phyloP scores from a whole-genome alignment of 2,888 invertebrate species.

The Anoncus sp. region DNA sequence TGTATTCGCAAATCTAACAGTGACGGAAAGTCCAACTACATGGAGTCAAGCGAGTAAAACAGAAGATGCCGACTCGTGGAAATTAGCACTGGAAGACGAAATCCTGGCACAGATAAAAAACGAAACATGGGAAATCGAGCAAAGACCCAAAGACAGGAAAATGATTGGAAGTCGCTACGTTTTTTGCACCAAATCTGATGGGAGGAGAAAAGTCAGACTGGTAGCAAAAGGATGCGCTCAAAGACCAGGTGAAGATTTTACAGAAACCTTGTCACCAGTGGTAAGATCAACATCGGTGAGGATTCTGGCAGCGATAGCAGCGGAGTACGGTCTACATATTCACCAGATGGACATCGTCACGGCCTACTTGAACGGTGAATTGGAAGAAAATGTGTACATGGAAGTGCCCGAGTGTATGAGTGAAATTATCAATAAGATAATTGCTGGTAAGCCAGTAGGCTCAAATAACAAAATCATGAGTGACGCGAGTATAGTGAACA shows the following conservation, averaged over 20 bases:
- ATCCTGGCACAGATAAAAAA: conserved; percentile 48
- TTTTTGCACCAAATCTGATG: conserved; percentile 46
- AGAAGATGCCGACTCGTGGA: conserved; percentile 37
- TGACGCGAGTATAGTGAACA: conserved; percentile 23
- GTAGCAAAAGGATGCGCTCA: conserved; percentile 57
- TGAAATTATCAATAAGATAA: conserved; percentile 32
- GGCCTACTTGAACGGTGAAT: conserved; percentile 54
- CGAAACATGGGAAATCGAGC: conserved; percentile 47
- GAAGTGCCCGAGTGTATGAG: conserved; percentile 44
- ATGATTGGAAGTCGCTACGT: conserved; percentile 50
- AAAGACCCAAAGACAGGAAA: conserved; percentile 40
- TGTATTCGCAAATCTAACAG: conserved; percentile 36
- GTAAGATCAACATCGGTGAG: conserved; percentile 49
- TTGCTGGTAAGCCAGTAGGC: conserved; percentile 24
- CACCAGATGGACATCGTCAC: conserved; percentile 57
- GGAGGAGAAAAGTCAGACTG: conserved; percentile 42
- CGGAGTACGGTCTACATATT: conserved; percentile 42
- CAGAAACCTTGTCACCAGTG: conserved; percentile 49
- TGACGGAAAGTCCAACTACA: conserved; percentile 23
- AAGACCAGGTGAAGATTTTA: conserved; percentile 44
- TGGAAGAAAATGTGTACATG: conserved; percentile 52
- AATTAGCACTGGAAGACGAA: conserved; percentile 42
- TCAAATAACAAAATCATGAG: not conserved
- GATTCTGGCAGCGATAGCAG: conserved; percentile 44
- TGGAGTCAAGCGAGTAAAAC: conserved; percentile 40